A percentile compares a stretch with the other conserved stretches of the same genome.
These are phyloP conservation scores for Drosophila lacteicornis DNA, from an alignment of 1,140 invertebrate genomes.

Conservation along the genomic window DNA sequence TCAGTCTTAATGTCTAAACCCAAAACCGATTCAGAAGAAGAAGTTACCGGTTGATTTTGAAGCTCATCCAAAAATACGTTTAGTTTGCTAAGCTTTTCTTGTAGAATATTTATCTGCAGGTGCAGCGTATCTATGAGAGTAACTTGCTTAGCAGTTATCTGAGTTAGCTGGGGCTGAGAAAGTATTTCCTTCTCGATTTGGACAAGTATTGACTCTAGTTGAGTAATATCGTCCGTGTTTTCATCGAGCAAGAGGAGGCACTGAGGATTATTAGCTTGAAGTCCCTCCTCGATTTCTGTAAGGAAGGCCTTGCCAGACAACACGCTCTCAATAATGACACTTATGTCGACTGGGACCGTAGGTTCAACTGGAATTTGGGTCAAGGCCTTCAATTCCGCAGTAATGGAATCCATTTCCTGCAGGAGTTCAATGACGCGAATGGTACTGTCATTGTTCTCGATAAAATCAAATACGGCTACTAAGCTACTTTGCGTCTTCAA, in stretches of 20 bases:
- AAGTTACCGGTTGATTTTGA: constrained; percentile 15
- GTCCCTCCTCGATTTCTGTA: constrained; percentile 64
- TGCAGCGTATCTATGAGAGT: constrained; percentile 59
- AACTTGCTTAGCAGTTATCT: constrained; percentile 55
- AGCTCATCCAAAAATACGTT: constrained; percentile 19
- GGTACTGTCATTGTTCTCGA: constrained; percentile 68
- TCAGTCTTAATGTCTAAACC: constrained; percentile 14
- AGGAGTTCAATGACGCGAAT: constrained; percentile 75
- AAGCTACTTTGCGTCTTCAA: constrained; percentile 64
- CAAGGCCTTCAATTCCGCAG: constrained; percentile 57
- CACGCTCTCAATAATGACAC: constrained; percentile 62
- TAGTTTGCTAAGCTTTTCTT: constrained; percentile 50
- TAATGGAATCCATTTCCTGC: constrained; percentile 77
- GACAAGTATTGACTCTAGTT: constrained; percentile 57
- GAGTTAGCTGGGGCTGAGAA: constrained; percentile 47
- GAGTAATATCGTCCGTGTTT: constrained; percentile 55
- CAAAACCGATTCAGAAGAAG: constrained; percentile 32
- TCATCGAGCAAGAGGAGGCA: constrained; percentile 54
- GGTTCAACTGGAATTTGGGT: constrained; percentile 7
- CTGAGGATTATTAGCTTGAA: constrained; percentile 55
- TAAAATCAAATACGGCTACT: constrained; percentile 75
- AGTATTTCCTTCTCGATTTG: constrained; percentile 73
- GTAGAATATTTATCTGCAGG: constrained; percentile 52
- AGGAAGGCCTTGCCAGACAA: constrained; percentile 66
- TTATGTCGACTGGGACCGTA: constrained; percentile 48